phyloP scores from a whole-genome alignment of 2,113 vertebrate genomes.

The Rattus rattus region DNA sequence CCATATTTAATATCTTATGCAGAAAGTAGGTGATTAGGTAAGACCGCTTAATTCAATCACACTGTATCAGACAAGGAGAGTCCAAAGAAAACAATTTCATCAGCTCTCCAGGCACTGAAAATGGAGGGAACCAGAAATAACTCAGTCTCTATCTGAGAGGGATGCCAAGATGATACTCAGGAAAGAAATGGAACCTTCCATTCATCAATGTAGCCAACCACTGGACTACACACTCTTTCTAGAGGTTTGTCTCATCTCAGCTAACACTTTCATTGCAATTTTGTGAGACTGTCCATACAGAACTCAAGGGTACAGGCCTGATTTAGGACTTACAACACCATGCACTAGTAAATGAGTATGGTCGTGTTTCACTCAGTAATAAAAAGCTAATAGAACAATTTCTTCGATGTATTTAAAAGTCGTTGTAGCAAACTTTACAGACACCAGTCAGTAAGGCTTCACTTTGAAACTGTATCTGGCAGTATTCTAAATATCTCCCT shows the following conservation, averaged over 20 bases:
- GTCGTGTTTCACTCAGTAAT: not conserved
- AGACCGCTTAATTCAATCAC: not conserved
- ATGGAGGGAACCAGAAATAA: not conserved
- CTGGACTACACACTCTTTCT: not conserved
- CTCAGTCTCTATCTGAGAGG: not conserved
- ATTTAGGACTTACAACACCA: not conserved
- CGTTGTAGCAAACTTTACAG: not conserved
- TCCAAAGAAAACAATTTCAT: not conserved
- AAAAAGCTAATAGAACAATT: not conserved
- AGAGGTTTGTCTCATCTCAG: not conserved
- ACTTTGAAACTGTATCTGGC: not conserved
- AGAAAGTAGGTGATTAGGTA: not conserved
- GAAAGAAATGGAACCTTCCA: not conserved
- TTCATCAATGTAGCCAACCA: not conserved
- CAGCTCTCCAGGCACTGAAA: not conserved
- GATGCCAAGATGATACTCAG: too few relatives aligned
- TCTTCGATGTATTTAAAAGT: not conserved
- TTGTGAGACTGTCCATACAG: not conserved
- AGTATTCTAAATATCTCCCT: not conserved
- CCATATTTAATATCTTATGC: not conserved
- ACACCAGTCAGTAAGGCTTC: not conserved
- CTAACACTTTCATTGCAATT: not conserved
- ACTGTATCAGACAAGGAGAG: not conserved
- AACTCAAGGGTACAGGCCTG: not conserved
- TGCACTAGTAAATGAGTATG: not conserved